Base-by-base conservation (phyloP, 1,140 invertebrate species). In the Leptoteleia sp. region DNA sequence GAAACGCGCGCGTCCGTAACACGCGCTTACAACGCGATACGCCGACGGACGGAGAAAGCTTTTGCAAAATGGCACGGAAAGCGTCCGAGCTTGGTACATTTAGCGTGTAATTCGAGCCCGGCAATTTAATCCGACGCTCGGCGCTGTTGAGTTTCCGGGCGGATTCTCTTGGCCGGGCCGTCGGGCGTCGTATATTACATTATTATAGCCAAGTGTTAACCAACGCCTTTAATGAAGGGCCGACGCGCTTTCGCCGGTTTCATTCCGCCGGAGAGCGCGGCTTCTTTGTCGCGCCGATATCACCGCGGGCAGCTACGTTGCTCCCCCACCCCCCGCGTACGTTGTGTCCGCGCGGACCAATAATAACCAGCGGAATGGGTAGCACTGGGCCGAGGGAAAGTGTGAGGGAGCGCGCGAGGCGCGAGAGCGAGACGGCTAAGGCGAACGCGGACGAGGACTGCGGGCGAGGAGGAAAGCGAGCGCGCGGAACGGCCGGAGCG, bases 151-250 rank as follows among this genome's bases (percentile, higher is more conserved):
- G 79, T 79, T 80, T 72, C 67, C 68, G 64, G 64, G 55, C 38
- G 40, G 64, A 42, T 81, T 79, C 55, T 79, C 54, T 16, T 35
- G 35, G 40, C 57, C 15, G 50, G 79, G 70, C 64, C 71, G 68
- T 62, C 52, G n/a, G 61, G 76, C 48, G 25, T 43, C 70, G 59
- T 81, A 81, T 79, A 83, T 83, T 83, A 83, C 76, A 79, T 84
- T 83, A 84, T 85, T 84, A 84, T 80, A 80, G 73, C 80, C 75
- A 81, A 86, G 82, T 85, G 83, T 83, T 83, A 85, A 87, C 81
- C 76, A 83, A 86, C 82, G 79, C 81, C 82, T 81, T 84, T 82
- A 83, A 83, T 77, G 73, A 81, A 82, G 73, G 77, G 64, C 61
- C 55, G 67, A n/a, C n/a, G 38, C 47, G 37, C 67, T 57, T 65